A percentile compares a stretch with the other conserved stretches of the same genome.
These are phyloP conservation scores for Herpailurus yagouaroundi DNA, from an alignment of 2,113 vertebrate genomes.

Conservation along the genomic window DNA sequence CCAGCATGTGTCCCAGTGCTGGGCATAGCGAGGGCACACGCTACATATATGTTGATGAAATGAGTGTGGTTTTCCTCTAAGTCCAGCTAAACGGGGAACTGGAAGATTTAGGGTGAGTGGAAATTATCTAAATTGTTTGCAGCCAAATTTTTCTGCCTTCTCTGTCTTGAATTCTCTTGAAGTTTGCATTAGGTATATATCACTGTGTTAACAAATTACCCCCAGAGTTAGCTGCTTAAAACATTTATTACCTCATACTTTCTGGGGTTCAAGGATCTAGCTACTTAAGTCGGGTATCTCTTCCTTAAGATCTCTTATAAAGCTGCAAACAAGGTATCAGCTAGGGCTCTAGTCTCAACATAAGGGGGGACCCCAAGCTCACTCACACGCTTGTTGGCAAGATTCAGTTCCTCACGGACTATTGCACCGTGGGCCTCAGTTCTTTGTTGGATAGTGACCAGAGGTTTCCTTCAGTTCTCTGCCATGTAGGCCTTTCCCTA, in stretches of 20 bases:
- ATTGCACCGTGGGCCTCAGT: neutral
- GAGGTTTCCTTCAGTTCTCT: neutral
- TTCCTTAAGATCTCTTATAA: neutral
- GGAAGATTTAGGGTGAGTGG: neutral
- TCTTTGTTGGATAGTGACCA: neutral
- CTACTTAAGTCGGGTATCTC: neutral
- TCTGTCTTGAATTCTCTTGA: neutral
- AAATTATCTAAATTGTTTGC: neutral
- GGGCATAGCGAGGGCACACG: neutral
- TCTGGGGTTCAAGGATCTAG: neutral
- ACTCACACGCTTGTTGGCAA: neutral
- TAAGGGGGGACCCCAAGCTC: neutral
- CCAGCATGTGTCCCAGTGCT: neutral
- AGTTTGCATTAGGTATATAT: neutral
- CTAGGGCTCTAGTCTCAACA: neutral
- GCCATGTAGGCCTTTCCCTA: neutral
- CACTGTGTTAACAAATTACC: neutral
- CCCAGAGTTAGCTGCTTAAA: neutral
- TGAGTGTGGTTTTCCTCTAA: neutral
- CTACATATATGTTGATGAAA: neutral
- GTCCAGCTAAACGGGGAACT: neutral
- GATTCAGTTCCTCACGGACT: neutral
- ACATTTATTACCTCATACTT: neutral
- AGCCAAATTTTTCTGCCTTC: neutral
- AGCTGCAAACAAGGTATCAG: neutral